A percentile compares a stretch with the other conserved stretches of the same genome.
These are phyloP conservation scores for Poeciliopsis retropinna DNA, from an alignment of 2,113 vertebrate genomes.

Conservation along the genomic window DNA sequence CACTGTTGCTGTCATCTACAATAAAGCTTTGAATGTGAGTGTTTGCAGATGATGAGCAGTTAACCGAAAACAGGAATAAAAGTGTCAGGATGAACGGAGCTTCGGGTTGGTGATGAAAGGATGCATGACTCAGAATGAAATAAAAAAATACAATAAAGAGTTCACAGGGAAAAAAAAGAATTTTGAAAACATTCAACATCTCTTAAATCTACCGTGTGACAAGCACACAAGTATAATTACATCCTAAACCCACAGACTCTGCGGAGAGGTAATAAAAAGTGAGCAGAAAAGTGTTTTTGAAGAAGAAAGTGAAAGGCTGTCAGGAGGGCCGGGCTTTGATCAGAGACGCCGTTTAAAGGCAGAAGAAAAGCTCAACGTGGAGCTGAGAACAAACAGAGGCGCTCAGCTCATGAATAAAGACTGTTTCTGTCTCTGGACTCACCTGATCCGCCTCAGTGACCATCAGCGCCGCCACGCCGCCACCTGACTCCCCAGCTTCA, in stretches of 20 bases:
- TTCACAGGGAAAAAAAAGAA: slow-evolving; percentile 26
- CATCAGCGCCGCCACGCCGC: slow-evolving; percentile 43
- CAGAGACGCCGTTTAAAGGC: slow-evolving; percentile 70
- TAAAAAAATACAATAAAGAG: slow-evolving; percentile 27
- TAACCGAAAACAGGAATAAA: not conserved
- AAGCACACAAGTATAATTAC: slow-evolving; percentile 50
- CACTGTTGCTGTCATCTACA: not conserved
- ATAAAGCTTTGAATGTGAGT: not conserved
- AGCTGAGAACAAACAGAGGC: slow-evolving; percentile 32
- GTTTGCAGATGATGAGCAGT: not conserved
- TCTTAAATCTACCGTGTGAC: slow-evolving; percentile 30
- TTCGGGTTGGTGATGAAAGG: slow-evolving; percentile 25
- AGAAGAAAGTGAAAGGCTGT: slow-evolving; percentile 55
- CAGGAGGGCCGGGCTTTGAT: slow-evolving; percentile 65
- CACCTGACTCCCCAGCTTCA: slow-evolving; percentile 38
- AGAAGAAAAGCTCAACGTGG: slow-evolving; percentile 68
- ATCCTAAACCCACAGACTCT: slow-evolving; percentile 38
- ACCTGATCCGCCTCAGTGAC: slow-evolving; percentile 74
- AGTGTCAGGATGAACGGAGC: slow-evolving; percentile 4
- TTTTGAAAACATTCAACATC: slow-evolving; percentile 21
- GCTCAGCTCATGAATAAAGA: slow-evolving; percentile 70
- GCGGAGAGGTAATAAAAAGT: not conserved
- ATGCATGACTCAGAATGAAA: slow-evolving; percentile 5
- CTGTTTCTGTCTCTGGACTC: slow-evolving; percentile 69
- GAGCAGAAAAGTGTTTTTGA: slow-evolving; percentile 42